These are phyloP conservation scores for Cephus rjabovi DNA, from an alignment of 2,888 invertebrate genomes.

Conservation along the genomic window DNA sequence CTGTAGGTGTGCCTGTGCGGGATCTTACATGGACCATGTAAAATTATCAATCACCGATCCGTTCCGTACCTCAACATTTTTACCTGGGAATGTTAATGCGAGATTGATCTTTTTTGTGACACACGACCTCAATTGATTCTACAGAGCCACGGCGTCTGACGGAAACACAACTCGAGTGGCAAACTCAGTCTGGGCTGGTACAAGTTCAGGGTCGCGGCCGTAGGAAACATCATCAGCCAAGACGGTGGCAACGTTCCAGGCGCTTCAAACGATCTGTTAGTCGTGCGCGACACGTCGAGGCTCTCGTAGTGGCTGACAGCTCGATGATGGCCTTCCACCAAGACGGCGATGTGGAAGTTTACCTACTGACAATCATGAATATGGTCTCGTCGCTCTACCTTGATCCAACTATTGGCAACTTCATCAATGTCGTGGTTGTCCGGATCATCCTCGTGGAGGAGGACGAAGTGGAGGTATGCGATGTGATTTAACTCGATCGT, in stretches of 20 bases:
- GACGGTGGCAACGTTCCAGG: constrained; percentile 51
- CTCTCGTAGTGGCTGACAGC: constrained; percentile 87
- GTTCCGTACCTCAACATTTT: no score
- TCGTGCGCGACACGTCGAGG: constrained; percentile 84
- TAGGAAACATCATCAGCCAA: constrained; percentile 41
- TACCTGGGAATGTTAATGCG: no score
- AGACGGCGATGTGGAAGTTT: constrained; percentile 84
- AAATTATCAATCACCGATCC: no score
- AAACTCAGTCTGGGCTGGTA: constrained; percentile 67
- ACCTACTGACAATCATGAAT: constrained; percentile 92
- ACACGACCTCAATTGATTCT: background rate
- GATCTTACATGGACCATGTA: no score
- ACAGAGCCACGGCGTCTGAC: constrained; percentile 59
- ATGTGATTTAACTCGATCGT: no score
- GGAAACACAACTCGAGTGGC: constrained; percentile 72
- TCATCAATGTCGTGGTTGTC: constrained; percentile 90
- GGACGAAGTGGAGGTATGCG: constrained; percentile 68
- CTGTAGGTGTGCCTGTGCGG: no score
- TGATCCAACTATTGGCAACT: constrained; percentile 90
- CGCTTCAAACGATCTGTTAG: constrained; percentile 74
- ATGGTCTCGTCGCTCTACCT: constrained; percentile 89
- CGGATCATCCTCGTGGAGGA: constrained; percentile 84
- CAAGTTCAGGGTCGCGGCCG: constrained; percentile 67
- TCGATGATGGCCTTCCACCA: constrained; percentile 89
- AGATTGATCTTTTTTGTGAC: background rate